Evolutionary conservation across 2,888 invertebrate species (phyloP), one percentile per base, ranked within the genome.

Genomic region (Apomyelois bistriatella): DNA sequence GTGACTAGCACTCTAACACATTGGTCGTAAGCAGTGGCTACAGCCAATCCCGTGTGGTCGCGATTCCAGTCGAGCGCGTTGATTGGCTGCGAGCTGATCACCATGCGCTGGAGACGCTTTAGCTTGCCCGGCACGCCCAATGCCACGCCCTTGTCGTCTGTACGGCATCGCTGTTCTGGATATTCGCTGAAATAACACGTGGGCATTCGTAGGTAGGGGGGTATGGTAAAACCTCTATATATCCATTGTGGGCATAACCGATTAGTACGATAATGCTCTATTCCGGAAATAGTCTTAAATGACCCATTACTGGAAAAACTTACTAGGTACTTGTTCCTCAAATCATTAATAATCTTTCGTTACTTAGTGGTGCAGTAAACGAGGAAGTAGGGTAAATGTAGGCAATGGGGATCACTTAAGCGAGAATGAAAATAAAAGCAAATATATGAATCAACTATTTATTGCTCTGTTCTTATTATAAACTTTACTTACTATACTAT

Each of bases 21-120:
- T 83, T 99, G 98, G 89, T 99, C 98, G 79, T 98, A 98, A 0
- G 98, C 93, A 1, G 97, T 96, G 71, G 97, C 96, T 1, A 98
- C 94, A 5, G 95, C 95, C 2, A 99, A 89, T 0, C 98, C 98
- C 42, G 93, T 85, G 76, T 98, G 98, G 76, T 98, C 98, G 0
- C 94, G 92, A 81, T 96, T 97, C 98, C 98, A 99, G 73, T 98
- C 97, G 62, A 97, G 94, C 8, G 95, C 93, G 71, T 95, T 95
- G 58, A 99, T 94, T 0, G 98, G 98, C 76, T 99, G 98, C 4
- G 95, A 92, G 13, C 97, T 95, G 52, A 98, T 70, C 0, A 94
- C 94, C 66, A 93, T 93, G 54, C 96, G 96, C 77, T 98, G 97
- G 6, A 98, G 79, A 52, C 95, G 91, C 28, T 92, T 88, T 22